phyloP scores from a whole-genome alignment of 2,888 invertebrate genomes.

The Stenchaetothrips biformis region DNA sequence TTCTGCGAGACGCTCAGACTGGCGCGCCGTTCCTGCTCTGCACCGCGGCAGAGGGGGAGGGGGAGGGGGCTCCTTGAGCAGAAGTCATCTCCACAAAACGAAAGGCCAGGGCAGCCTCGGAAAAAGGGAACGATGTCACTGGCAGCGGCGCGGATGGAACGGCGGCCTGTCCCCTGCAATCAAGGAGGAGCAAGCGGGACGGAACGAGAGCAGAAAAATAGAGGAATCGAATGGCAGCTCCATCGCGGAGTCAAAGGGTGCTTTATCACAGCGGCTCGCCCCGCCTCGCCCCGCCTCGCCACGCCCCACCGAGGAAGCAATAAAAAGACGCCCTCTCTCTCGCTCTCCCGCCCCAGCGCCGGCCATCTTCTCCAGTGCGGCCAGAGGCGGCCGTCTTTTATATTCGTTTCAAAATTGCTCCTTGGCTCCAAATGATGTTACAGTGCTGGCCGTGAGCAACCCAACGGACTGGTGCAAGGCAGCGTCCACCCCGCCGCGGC shows the following conservation, averaged over 20 bases:
- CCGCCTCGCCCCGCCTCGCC: not conserved
- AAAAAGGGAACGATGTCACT: constrained; percentile 4
- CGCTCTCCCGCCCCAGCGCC: not conserved
- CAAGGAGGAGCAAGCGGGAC: no score
- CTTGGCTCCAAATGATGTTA: constrained; percentile 9
- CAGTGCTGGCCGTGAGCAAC: constrained; percentile 1
- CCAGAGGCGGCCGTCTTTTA: constrained; percentile 19
- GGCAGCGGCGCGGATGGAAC: not conserved
- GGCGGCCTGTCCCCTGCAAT: not conserved
- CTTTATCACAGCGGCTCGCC: not conserved
- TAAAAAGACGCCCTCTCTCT: not conserved
- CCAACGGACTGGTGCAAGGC: not conserved
- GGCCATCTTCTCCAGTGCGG: not conserved
- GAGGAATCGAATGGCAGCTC: no score
- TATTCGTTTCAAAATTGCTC: constrained; percentile 21
- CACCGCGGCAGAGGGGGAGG: not conserved
- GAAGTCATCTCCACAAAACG: constrained; percentile 18
- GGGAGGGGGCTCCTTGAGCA: not conserved
- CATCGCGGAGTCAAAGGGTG: no score
- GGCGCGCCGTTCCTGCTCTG: not conserved
- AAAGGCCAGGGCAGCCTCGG: not conserved
- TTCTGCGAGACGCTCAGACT: constrained; percentile 9
- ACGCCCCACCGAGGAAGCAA: not conserved
- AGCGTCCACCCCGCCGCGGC: not conserved
- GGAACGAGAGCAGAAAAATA: no score